These are phyloP conservation scores for Metacarcinus magister DNA, from an alignment of 2,888 invertebrate genomes.

Conservation along the genomic window DNA sequence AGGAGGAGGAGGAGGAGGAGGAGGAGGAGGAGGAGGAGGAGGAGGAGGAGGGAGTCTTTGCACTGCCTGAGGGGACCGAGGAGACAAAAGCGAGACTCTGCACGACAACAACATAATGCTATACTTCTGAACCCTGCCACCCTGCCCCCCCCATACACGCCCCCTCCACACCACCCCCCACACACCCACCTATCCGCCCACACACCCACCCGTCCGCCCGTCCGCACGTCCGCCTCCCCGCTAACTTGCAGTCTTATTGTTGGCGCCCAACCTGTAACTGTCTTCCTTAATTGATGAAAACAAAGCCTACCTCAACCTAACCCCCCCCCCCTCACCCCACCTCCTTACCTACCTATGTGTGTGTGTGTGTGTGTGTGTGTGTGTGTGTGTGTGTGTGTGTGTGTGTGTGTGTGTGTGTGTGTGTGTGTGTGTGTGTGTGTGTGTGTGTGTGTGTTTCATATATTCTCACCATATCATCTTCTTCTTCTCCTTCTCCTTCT, in stretches of 20 bases:
- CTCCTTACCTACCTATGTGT: neutral
- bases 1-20: neutral
- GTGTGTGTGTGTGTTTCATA: too few relatives aligned
- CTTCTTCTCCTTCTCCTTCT: too few relatives aligned
- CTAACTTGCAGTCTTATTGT: slow-evolving; percentile 34
- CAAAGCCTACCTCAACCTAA: too few relatives aligned
- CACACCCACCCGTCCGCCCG: too few relatives aligned
- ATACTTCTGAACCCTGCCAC: neutral
- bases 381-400: too few relatives aligned
- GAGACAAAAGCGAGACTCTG: slow-evolving; percentile 16
- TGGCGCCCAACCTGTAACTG: neutral
- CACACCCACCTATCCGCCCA: too few relatives aligned
- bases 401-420: too few relatives aligned
- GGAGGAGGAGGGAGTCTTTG: neutral
- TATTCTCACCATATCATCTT: too few relatives aligned
- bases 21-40: slow-evolving; percentile 30
- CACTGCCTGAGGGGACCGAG: slow-evolving; percentile 6
- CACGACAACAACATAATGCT: slow-evolving; percentile 34
- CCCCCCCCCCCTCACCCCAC: neutral
- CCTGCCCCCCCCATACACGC: neutral
- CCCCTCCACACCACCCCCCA: neutral
- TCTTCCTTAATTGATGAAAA: slow-evolving; percentile 34
- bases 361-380: neutral
- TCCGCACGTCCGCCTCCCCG: neutral
- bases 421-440: too few relatives aligned